Conservation (phyloP, 2,888 invertebrate species). For the Augochlorella aurata region DNA sequence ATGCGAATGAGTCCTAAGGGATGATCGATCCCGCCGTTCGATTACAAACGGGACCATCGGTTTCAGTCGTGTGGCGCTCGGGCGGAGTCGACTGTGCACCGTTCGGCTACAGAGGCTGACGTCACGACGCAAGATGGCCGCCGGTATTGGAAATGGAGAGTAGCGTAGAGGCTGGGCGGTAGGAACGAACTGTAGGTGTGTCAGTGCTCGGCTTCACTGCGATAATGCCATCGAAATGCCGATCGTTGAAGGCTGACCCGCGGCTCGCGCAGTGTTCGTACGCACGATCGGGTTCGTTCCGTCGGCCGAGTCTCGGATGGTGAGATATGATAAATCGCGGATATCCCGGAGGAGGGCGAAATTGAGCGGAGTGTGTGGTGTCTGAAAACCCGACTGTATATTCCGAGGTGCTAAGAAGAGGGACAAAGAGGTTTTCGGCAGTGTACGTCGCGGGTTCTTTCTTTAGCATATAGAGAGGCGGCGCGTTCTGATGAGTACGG, state of each 20-base stretch:
- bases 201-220: conserved; percentile 81
- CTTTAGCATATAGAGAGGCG: neutral
- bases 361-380: conserved; percentile 31
- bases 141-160: conserved; percentile 86
- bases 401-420: neutral
- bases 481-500: neutral
- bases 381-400: conserved; percentile 3
- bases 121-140: conserved; percentile 90
- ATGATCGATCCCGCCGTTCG: conserved; percentile 31
- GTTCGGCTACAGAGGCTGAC: conserved; percentile 82
- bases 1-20: conserved; percentile 1
- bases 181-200: conserved; percentile 89
- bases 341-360: conserved; percentile 25
- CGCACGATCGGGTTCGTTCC: conserved; percentile 55
- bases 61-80: conserved; percentile 52
- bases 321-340: conserved; percentile 48
- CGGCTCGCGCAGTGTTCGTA: conserved; percentile 48
- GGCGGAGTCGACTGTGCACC: conserved; percentile 59
- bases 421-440: neutral
- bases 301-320: conserved; percentile 54
- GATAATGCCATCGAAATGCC: conserved; percentile 67
- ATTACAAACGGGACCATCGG: conserved; percentile 33
- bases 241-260: conserved; percentile 56
- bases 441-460: neutral
- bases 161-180: conserved; percentile 87